Evolutionary conservation across 2,888 invertebrate genomes (phyloP), one percentile per base, ranked within the genome.

Genomic region (Sussaba pulchella): DNA sequence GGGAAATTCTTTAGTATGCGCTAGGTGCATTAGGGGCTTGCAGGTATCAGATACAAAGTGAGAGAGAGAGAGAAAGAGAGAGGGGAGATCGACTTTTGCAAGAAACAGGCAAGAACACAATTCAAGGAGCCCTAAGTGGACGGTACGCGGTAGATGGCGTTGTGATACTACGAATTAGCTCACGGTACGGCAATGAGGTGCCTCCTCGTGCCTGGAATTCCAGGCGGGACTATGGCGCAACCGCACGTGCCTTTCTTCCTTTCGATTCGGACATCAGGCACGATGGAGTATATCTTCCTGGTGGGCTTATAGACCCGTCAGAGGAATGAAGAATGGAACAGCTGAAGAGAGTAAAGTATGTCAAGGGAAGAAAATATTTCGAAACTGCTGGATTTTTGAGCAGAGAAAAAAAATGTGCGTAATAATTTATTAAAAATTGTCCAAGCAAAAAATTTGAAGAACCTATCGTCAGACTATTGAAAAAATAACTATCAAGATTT

Each of bases 161-260:
- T 14, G 24, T 41, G 67, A 57, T 43, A 73, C 21, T 14, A 54
- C 64, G 54, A 31, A 66, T 74, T 57, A 54, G 47, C 59, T 19
- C 63, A 3, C 10, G 19, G 43, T 24, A 43, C 57, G 47, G 14
- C 57, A 36, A 12, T 12, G 41, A 45, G 19, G 14, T 63, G 24
- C 43, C 57, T 43, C 59, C 39, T 67, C 57, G 57, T 75, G 67
- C 36, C 41, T 43, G 47, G 59, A 67, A 75, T 67, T 67, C 59
- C 17, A n/a, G 36, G 19, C 21, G 59, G 59, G n/a, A 61, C 47
- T 50, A 31, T 2, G 47, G n/a, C 9, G 36, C 36, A 57, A 74
- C 10, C 43, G 57, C 12, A 59, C 6, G n/a, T 10, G 50, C 1
- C 12, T 21, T 74, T 39, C 17, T 21, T 36, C 39, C 43, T 41